Base-by-base conservation (phyloP, 2,113 vertebrate genomes). In the Percopsis transmontana region DNA sequence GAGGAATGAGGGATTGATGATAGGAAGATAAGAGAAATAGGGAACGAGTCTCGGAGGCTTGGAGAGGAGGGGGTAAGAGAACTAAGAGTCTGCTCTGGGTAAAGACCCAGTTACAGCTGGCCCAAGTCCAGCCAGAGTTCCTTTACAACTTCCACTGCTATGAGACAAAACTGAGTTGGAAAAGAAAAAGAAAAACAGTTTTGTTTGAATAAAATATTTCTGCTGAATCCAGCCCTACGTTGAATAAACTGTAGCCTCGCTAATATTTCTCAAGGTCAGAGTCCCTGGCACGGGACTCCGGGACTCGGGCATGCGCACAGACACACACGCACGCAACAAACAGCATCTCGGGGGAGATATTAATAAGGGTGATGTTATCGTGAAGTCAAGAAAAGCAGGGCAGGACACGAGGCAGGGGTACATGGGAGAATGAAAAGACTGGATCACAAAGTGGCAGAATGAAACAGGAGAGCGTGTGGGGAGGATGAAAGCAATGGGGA, bases 1-100 rank as follows among this genome's bases (percentile, higher is more conserved):
- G 78, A 85, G 82, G 83, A 84, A 82, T 60, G 83, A 84, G 70
- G 79, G 82, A 88, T 85, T 86, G 86, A 86, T 85, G 86, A 79
- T 80, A 40, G 61, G 73, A 33, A 24, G 76, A 88, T 87, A 83
- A 88, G 81, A 84, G 76, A 66, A 72, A 75, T 70, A 75, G 69
- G 76, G 58, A 79, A 75, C 78, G 70, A 66, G 56, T 84, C 65
- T 77, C 66, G 54, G 74, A 74, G 77, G 73, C 68, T 21, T 33
- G 18, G 47, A 3, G 45, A 50, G 69, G 74, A 40, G 13, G 55
- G 55, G 27, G 3, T 6, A 10, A 8, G 14, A 15, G 12, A 38
- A 14, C 2, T 6, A 1, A 58, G 41, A 44, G 77, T 64, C 69
- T 77, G 66, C 75, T 67, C 66, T 63, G 79, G 74, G 75, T 63